Evolutionary conservation across 2,113 vertebrate species (phyloP).

Genomic region (Salminus brasiliensis): DNA sequence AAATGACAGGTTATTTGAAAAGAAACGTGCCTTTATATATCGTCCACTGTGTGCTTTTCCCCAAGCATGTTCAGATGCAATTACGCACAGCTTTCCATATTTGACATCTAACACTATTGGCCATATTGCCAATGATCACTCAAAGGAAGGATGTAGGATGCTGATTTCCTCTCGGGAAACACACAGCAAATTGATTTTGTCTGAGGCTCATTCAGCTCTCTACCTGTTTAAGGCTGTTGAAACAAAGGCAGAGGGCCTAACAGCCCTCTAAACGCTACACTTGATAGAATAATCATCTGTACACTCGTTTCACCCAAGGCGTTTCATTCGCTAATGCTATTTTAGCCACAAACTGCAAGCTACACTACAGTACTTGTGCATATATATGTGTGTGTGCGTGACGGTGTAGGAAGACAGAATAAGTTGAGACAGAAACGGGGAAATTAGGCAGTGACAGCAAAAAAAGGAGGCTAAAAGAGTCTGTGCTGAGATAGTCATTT

Average conservation of each 20-base stretch:
- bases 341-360: neutral
- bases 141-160: neutral
- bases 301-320: neutral
- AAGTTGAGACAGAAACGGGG: neutral
- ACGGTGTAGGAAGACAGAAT: constrained; percentile 23
- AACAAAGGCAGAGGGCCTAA: constrained; percentile 40
- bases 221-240: constrained; percentile 35
- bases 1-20: constrained; percentile 35
- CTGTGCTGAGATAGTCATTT: constrained; percentile 58
- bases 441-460: neutral
- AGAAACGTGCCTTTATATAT: neutral
- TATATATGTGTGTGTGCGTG: neutral
- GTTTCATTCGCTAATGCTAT: neutral
- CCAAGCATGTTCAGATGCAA: neutral
- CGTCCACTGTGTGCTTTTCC: constrained; percentile 8
- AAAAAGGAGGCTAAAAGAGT: constrained; percentile 6
- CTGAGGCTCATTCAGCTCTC: neutral
- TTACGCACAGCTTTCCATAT: neutral
- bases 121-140: neutral
- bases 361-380: neutral
- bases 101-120: neutral
- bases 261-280: constrained; percentile 29
- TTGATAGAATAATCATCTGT: constrained; percentile 41
- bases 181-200: neutral
- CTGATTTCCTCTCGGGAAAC: neutral